Percentiles rank a stretch among this genome's conserved stretches.
Conservation (phyloP, 2,797 vertebrate species). For the Labeo calbasu region DNA sequence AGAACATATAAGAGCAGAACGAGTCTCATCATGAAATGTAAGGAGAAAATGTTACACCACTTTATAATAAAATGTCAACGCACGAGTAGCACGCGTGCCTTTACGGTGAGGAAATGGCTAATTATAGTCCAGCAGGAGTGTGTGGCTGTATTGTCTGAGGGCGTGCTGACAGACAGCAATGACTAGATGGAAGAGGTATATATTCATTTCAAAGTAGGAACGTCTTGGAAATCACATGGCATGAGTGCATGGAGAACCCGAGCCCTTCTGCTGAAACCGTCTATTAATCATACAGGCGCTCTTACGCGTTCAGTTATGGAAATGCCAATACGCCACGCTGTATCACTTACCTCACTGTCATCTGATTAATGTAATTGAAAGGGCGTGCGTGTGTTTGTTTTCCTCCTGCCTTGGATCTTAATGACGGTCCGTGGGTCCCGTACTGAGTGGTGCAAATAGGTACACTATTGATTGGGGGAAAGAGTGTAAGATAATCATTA, state of each 20-base stretch:
- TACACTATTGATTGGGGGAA: slow-evolving; percentile 26
- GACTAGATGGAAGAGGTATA: slow-evolving; percentile 56
- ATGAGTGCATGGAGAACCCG: slow-evolving; percentile 35
- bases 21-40: slow-evolving; percentile 2
- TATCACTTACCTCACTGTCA: slow-evolving; percentile 33
- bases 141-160: slow-evolving; percentile 66
- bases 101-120: slow-evolving; percentile 48
- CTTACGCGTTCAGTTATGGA: slow-evolving; percentile 31
- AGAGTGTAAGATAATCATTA: slow-evolving; percentile 11
- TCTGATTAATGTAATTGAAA: slow-evolving; percentile 37
- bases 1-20: background rate
- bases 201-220: slow-evolving; percentile 68
- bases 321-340: background rate
- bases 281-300: slow-evolving; percentile 32
- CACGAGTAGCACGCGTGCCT: background rate
- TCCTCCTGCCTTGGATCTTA: background rate
- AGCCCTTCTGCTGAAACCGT: slow-evolving; percentile 25
- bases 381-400: slow-evolving; percentile 16
- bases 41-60: background rate
- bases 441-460: background rate
- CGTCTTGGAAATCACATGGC: slow-evolving; percentile 61
- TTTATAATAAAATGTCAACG: slow-evolving; percentile 1
- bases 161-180: slow-evolving; percentile 68
- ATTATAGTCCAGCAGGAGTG: slow-evolving; percentile 59
- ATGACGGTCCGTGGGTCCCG: background rate